Conservation (phyloP, 2,113 vertebrate genomes). For the Microtus oregoni region DNA sequence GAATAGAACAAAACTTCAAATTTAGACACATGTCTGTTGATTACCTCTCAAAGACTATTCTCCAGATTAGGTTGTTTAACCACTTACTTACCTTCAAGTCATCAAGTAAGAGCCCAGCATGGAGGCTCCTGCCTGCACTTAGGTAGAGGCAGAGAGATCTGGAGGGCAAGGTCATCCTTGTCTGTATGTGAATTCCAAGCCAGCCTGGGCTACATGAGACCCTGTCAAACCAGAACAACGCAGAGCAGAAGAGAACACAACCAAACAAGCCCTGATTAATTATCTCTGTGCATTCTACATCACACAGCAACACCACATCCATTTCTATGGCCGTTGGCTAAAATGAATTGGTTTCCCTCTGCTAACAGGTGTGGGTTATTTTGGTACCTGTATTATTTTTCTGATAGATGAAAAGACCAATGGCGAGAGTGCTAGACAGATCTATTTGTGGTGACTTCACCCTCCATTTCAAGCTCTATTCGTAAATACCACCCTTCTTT, state of each 20-base stretch:
- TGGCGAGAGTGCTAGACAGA: not conserved
- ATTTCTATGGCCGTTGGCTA: not conserved
- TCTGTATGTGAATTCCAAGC: not conserved
- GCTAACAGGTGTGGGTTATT: not conserved
- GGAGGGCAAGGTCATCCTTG: not conserved
- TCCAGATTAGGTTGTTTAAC: not conserved
- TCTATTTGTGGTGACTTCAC: not conserved
- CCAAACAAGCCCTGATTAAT: not conserved
- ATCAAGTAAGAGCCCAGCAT: not conserved
- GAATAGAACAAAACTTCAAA: not conserved
- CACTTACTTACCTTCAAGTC: not conserved
- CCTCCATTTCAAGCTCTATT: not conserved
- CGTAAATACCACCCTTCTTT: not conserved
- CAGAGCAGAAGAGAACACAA: not conserved
- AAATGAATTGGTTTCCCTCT: not conserved
- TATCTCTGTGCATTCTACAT: not conserved
- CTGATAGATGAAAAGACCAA: constrained; percentile 19
- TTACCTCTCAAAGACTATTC: not conserved
- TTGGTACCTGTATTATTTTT: constrained; percentile 25
- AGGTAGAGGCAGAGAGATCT: not conserved
- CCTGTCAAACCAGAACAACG: not conserved
- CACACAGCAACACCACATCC: not conserved
- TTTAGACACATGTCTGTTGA: not conserved
- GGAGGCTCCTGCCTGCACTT: not conserved
- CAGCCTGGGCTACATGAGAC: not conserved